These are phyloP conservation scores for Ramphastos sulfuratus DNA, from an alignment of 2,113 vertebrate genomes.

Conservation along the genomic window DNA sequence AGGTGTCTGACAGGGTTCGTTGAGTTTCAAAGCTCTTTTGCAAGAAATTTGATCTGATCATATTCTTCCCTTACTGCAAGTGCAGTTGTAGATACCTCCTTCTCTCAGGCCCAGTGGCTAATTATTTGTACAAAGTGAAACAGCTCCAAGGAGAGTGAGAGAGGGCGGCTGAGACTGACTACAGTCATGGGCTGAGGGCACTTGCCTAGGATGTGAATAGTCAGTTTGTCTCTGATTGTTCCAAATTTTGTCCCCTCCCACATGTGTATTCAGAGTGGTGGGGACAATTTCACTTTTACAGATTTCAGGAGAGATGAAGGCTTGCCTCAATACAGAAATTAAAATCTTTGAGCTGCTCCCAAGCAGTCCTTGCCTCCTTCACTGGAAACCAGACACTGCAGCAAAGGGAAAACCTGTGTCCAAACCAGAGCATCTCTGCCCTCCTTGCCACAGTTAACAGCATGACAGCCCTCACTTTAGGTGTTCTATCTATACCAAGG, in stretches of 20 bases:
- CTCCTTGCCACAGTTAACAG: background rate
- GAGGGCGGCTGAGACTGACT: accelerated
- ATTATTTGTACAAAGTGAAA: constrained; percentile 4
- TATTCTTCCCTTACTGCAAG: background rate
- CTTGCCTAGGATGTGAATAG: background rate
- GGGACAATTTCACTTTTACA: background rate
- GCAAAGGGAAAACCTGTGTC: background rate
- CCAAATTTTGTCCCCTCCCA: background rate
- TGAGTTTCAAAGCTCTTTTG: constrained; percentile 20
- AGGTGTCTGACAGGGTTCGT: background rate
- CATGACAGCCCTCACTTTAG: background rate
- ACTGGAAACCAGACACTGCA: background rate
- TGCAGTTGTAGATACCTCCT: background rate
- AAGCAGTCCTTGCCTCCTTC: background rate
- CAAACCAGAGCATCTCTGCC: background rate
- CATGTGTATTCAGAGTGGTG: background rate
- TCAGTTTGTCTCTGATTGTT: background rate
- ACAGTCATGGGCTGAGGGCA: accelerated
- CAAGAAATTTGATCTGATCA: background rate
- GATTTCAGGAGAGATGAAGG: background rate
- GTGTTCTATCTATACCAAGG: background rate
- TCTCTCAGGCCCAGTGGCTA: background rate
- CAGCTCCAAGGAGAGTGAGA: background rate
- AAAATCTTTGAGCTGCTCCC: background rate
- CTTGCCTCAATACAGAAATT: background rate